These are phyloP conservation scores for Athrips mouffetella DNA, from an alignment of 2,888 invertebrate genomes.

Conservation along the genomic window DNA sequence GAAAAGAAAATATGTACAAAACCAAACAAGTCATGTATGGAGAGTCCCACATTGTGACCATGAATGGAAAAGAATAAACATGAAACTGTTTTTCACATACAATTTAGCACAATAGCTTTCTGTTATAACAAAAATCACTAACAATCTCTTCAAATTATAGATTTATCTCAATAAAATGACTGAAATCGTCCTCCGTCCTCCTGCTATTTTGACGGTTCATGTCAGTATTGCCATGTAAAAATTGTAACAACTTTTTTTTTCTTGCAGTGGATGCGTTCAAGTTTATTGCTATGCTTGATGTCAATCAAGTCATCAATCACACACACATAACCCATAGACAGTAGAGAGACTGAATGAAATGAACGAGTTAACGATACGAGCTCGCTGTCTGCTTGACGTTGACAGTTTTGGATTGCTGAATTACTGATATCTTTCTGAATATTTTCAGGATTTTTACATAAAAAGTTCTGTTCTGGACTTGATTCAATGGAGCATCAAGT, in stretches of 20 bases:
- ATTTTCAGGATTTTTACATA: not conserved
- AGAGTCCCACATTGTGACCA: slow-evolving; percentile 74
- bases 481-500: not conserved
- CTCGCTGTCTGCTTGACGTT: no score
- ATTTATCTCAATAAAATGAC: slow-evolving; percentile 44
- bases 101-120: slow-evolving; percentile 39
- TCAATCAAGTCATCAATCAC: not conserved
- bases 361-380: no score
- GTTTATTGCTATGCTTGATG: not conserved
- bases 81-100: slow-evolving; percentile 28
- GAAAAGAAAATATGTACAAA: slow-evolving; percentile 84
- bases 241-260: not conserved
- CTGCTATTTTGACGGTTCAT: slow-evolving; percentile 39
- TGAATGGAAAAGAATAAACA: slow-evolving; percentile 38
- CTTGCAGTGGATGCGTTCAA: slow-evolving; percentile 4
- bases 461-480: not conserved
- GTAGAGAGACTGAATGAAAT: no score
- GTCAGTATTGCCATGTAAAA: not conserved
- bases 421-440: no score
- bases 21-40: slow-evolving; percentile 81
- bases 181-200: slow-evolving; percentile 32
- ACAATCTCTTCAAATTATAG: slow-evolving; percentile 42
- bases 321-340: no score
- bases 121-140: slow-evolving; percentile 41
- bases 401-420: no score